phyloP scores from a whole-genome alignment of 2,113 vertebrate species.

The Polypterus senegalus region DNA sequence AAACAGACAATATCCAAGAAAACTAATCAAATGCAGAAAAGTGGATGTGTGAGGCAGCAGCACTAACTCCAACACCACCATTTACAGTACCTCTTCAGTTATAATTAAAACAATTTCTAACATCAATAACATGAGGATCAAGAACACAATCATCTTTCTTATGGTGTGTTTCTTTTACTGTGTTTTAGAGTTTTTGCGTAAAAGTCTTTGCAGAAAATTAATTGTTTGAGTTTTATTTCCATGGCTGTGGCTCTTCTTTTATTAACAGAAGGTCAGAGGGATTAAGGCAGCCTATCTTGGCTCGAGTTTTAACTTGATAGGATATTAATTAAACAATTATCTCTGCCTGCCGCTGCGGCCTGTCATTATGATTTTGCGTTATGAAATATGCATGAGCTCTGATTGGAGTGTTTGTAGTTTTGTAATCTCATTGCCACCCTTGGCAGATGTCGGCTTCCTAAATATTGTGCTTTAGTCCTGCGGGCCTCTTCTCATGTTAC shows the following conservation, averaged over 20 bases:
- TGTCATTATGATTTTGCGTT: not conserved
- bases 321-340: slow-evolving; percentile 70
- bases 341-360: slow-evolving; percentile 28
- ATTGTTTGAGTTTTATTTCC: not conserved
- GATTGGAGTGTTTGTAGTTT: slow-evolving; percentile 55
- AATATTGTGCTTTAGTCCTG: not conserved
- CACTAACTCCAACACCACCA: too few relatives aligned
- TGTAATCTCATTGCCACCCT: slow-evolving; percentile 52
- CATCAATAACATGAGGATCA: too few relatives aligned
- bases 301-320: slow-evolving; percentile 31
- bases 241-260: not conserved
- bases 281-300: slow-evolving; percentile 44
- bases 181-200: too few relatives aligned
- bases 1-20: too few relatives aligned
- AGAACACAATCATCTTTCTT: too few relatives aligned
- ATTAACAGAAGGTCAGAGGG: slow-evolving; percentile 17
- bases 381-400: slow-evolving; percentile 57
- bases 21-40: too few relatives aligned
- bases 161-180: too few relatives aligned
- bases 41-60: too few relatives aligned
- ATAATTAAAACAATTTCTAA: too few relatives aligned
- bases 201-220: not conserved
- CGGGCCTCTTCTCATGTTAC: too few relatives aligned
- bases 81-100: too few relatives aligned
- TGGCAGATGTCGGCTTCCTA: slow-evolving; percentile 33